A percentile compares a stretch with the other conserved stretches of the same genome.
These are phyloP conservation scores for Phodopus roborovskii DNA, from an alignment of 2,113 vertebrate species.

Conservation along the genomic window DNA sequence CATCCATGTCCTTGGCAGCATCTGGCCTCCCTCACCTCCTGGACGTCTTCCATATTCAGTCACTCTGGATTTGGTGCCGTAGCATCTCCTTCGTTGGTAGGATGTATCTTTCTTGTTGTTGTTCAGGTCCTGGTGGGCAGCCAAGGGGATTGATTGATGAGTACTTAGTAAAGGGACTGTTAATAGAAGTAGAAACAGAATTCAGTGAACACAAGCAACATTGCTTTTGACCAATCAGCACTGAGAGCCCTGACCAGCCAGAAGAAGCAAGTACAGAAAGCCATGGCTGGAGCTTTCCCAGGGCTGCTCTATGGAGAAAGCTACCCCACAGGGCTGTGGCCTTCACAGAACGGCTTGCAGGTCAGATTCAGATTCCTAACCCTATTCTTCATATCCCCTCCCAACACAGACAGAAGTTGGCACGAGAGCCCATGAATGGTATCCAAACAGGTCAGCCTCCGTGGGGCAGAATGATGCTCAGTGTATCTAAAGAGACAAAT, in stretches of 20 bases:
- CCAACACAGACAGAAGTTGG: background rate
- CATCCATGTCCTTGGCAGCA: background rate
- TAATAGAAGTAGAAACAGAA: background rate
- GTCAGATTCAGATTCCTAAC: background rate
- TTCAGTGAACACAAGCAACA: background rate
- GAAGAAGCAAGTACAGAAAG: background rate
- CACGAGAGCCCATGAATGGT: background rate
- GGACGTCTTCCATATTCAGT: background rate
- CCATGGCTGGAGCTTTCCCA: background rate
- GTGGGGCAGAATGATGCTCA: rapidly evolving
- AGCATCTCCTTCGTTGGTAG: background rate
- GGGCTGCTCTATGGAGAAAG: background rate
- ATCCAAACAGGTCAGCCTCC: background rate
- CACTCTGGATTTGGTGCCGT: background rate
- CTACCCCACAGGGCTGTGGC: background rate
- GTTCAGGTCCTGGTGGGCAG: background rate
- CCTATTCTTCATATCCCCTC: background rate
- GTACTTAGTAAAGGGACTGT: background rate
- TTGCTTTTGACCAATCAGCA: background rate
- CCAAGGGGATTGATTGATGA: background rate
- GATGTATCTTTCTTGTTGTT: background rate
- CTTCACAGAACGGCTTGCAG: background rate
- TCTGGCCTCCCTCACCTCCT: background rate
- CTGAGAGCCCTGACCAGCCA: background rate
- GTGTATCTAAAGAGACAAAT: background rate